phyloP scores from a whole-genome alignment of 1,140 invertebrate species.

The Cotesia typhae region DNA sequence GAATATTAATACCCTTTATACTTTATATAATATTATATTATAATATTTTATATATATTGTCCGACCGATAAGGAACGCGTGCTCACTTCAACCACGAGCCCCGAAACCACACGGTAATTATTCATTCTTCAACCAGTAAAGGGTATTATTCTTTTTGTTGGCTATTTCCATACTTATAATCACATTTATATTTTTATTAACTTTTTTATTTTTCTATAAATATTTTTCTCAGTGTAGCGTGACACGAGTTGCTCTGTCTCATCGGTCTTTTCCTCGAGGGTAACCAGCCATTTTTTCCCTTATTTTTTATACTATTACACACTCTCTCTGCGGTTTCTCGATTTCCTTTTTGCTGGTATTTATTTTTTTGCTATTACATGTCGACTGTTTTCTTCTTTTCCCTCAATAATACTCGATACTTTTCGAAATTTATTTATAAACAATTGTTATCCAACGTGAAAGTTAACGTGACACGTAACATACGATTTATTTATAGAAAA shows the following conservation, averaged over 20 bases:
- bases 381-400: too few relatives aligned
- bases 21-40: too few relatives aligned
- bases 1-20: too few relatives aligned
- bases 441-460: too few relatives aligned
- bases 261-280: slow-evolving; percentile 1
- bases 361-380: too few relatives aligned
- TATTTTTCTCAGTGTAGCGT: slow-evolving; percentile 38
- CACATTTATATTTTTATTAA: slow-evolving; percentile 3
- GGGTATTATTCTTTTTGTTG: too few relatives aligned
- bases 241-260: slow-evolving; percentile 28
- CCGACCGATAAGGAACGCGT: background rate
- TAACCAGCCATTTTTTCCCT: background rate
- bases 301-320: too few relatives aligned
- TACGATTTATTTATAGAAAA: too few relatives aligned
- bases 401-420: background rate
- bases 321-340: too few relatives aligned
- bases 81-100: slow-evolving; percentile 48
- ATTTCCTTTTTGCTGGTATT: too few relatives aligned
- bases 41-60: background rate
- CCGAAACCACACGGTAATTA: slow-evolving; percentile 57
- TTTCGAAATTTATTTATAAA: too few relatives aligned
- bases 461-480: too few relatives aligned
- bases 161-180: background rate
- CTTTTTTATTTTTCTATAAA: background rate
- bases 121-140: slow-evolving; percentile 43